These are phyloP conservation scores for Sinopyrophorus schimmeli DNA, from an alignment of 2,888 invertebrate species.

Conservation along the genomic window DNA sequence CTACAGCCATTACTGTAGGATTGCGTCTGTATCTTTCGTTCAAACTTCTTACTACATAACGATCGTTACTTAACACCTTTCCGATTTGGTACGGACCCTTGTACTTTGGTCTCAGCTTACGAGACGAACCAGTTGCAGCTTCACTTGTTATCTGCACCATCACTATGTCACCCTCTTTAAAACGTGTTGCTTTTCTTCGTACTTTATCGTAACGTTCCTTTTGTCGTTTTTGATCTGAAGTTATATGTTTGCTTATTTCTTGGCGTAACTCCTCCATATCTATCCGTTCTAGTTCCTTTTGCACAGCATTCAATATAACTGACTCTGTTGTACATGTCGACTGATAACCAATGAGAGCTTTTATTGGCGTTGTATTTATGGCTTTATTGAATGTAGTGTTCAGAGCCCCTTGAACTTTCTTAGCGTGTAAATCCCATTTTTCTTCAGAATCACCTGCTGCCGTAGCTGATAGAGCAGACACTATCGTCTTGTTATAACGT, in stretches of 20 bases:
- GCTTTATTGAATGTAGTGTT: constrained; percentile 35
- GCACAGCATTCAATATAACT: constrained; percentile 15
- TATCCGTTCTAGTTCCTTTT: constrained; percentile 13
- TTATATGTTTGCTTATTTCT: constrained; percentile 19
- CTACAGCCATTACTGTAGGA: constrained; percentile 5
- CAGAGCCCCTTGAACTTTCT: constrained; percentile 36
- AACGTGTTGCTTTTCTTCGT: constrained; percentile 11
- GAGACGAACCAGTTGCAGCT: constrained; percentile 25
- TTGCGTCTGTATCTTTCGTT: not conserved
- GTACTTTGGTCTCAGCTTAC: constrained; percentile 22
- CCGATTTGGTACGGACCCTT: constrained; percentile 29
- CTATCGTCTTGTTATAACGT: constrained; percentile 34
- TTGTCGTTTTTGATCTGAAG: constrained; percentile 25
- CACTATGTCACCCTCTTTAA: constrained; percentile 28
- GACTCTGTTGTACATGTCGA: constrained; percentile 19
- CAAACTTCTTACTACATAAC: constrained; percentile 14
- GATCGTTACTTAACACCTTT: constrained; percentile 9
- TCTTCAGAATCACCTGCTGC: constrained; percentile 27
- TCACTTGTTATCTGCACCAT: constrained; percentile 28
- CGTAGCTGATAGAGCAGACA: constrained; percentile 30
- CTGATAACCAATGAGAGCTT: constrained; percentile 33
- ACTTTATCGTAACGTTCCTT: constrained; percentile 27
- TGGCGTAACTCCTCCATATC: constrained; percentile 21
- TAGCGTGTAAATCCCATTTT: constrained; percentile 38
- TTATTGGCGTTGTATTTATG: constrained; percentile 30